A percentile compares a stretch with the other conserved stretches of the same genome.
phyloP scores from a whole-genome alignment of 2,888 invertebrate species.

The Perithous albicinctus region DNA sequence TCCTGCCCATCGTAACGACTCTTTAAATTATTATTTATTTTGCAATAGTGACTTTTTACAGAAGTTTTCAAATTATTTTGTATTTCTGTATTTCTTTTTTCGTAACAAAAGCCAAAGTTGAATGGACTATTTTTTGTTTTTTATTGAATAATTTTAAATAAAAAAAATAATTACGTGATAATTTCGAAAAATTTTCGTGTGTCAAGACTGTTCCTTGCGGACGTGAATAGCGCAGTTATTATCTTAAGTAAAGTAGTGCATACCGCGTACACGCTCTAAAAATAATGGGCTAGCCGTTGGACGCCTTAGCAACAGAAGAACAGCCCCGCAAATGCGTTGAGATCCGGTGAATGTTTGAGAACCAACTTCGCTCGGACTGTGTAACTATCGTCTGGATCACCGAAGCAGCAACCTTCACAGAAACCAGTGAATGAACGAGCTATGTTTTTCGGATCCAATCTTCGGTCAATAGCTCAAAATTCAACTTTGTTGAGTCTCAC shows the following conservation, averaged over 20 bases:
- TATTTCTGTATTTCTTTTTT: too few species aligned
- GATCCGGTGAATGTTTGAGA: slow-evolving; percentile 3
- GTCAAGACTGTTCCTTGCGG: not conserved
- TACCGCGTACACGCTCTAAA: slow-evolving; percentile 67
- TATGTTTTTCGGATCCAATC: slow-evolving; percentile 74
- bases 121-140: too few species aligned
- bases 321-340: slow-evolving; percentile 38
- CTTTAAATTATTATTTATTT: too few species aligned
- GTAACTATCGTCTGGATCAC: not conserved
- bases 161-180: not conserved
- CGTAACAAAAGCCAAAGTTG: too few species aligned
- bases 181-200: not conserved
- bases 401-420: not conserved
- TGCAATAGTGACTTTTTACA: too few species aligned
- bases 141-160: not conserved
- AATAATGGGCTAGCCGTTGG: slow-evolving; percentile 67
- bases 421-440: slow-evolving; percentile 74
- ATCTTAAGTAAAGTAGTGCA: slow-evolving; percentile 41
- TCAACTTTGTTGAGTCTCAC: not conserved
- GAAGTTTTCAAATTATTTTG: too few species aligned
- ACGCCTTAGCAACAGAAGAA: slow-evolving; percentile 69
- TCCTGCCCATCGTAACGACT: too few species aligned
- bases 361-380: not conserved
- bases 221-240: slow-evolving; percentile 21
- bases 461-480: slow-evolving; percentile 52